Evolutionary conservation across 2,113 vertebrate species (phyloP).

Genomic region (Rhabdornis inornatus): DNA sequence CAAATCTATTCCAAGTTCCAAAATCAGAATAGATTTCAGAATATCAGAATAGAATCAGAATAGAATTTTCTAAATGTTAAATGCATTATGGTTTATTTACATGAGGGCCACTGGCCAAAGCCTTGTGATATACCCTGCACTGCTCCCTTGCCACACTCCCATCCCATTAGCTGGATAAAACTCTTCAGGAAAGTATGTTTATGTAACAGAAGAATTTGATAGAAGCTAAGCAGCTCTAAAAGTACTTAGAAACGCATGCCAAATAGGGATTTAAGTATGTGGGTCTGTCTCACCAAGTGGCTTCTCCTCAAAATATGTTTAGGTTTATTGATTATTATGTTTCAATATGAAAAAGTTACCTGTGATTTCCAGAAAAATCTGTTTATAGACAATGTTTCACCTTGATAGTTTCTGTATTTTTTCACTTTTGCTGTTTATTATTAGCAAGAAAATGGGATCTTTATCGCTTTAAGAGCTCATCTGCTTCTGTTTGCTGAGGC

Average conservation of each 20-base stretch:
- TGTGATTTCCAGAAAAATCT: neutral
- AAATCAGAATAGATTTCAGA: neutral
- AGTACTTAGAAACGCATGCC: conserved; percentile 29
- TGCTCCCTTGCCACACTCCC: neutral
- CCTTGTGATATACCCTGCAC: neutral
- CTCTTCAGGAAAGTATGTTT: conserved; percentile 32
- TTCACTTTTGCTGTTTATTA: neutral
- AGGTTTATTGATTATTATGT: neutral
- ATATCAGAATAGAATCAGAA: no score
- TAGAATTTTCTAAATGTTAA: neutral
- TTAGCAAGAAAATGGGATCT: conserved; percentile 16
- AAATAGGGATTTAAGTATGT: conserved; percentile 51
- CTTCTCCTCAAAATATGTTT: neutral
- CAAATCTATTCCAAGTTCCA: neutral
- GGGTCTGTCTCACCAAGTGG: neutral
- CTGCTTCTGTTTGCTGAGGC: conserved; percentile 34
- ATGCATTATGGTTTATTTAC: neutral
- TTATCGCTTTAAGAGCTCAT: conserved; percentile 62
- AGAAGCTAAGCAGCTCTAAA: conserved; percentile 54
- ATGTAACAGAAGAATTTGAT: conserved; percentile 54
- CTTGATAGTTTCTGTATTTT: neutral
- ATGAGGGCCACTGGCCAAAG: neutral
- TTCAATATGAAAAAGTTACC: neutral
- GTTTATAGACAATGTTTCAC: neutral
- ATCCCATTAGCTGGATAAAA: conserved; percentile 34